phyloP scores from a whole-genome alignment of 1,140 invertebrate species.

The Drosophila tani region DNA sequence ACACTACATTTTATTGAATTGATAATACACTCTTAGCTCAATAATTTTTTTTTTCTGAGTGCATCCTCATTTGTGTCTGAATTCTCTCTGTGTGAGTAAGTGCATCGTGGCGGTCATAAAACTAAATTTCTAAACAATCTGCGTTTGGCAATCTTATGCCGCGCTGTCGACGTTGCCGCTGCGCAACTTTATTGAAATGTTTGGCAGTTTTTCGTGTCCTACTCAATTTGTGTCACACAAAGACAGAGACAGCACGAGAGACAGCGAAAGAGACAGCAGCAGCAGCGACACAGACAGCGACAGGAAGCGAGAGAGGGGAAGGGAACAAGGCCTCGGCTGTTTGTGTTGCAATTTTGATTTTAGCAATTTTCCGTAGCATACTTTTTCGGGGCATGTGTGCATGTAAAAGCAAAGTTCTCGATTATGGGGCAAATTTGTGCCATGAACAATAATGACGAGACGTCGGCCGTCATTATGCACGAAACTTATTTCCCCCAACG shows the following conservation, averaged over 20 bases:
- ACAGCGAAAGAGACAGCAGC: background rate
- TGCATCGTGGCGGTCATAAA: constrained; percentile 67
- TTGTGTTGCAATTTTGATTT: constrained; percentile 78
- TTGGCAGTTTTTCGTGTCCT: constrained; percentile 80
- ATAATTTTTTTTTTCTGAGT: background rate
- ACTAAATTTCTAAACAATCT: constrained; percentile 83
- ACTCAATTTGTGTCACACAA: constrained; percentile 78
- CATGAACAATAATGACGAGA: constrained; percentile 41
- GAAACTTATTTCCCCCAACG: constrained; percentile 11
- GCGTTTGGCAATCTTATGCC: constrained; percentile 76
- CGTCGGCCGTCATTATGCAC: constrained; percentile 18
- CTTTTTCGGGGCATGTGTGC: constrained; percentile 66
- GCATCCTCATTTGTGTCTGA: constrained; percentile 7
- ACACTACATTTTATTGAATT: background rate
- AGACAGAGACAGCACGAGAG: constrained; percentile 16
- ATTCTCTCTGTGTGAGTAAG: constrained; percentile 39
- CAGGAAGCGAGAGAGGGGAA: background rate
- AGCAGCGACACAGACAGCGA: background rate
- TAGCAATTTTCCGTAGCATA: constrained; percentile 74
- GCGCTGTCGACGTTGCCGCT: constrained; percentile 45
- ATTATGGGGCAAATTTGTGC: constrained; percentile 60
- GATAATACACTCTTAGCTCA: background rate
- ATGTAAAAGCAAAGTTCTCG: constrained; percentile 72
- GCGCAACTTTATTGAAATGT: constrained; percentile 83
- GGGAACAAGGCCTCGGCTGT: background rate